These are phyloP conservation scores for Drosophila neutralis DNA, from an alignment of 2,888 invertebrate species.

Conservation along the genomic window DNA sequence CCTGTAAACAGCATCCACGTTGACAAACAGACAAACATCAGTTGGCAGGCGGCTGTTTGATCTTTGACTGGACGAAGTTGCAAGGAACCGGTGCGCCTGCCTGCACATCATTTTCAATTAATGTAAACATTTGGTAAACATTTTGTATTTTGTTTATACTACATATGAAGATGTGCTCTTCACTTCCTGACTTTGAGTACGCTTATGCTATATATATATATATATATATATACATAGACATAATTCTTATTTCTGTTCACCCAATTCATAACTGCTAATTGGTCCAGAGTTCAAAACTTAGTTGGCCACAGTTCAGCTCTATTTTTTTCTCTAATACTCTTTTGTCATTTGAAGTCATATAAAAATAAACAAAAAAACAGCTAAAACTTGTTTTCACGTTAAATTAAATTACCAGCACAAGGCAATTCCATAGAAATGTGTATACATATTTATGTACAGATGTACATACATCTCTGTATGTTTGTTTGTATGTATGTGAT, in stretches of 20 bases:
- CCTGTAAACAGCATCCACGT: slow-evolving; percentile 67
- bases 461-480: slow-evolving; percentile 24
- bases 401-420: slow-evolving; percentile 75
- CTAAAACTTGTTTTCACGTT: slow-evolving; percentile 72
- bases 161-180: slow-evolving; percentile 11
- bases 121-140: slow-evolving; percentile 58
- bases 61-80: slow-evolving; percentile 42
- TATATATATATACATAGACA: neutral
- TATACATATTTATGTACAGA: slow-evolving; percentile 18
- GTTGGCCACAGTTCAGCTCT: slow-evolving; percentile 47
- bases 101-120: slow-evolving; percentile 36
- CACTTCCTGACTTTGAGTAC: slow-evolving; percentile 28
- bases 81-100: slow-evolving; percentile 17
- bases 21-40: slow-evolving; percentile 63
- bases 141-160: slow-evolving; percentile 51
- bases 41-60: slow-evolving; percentile 64
- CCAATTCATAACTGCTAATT: slow-evolving; percentile 60
- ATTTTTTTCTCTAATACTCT: slow-evolving; percentile 32
- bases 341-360: slow-evolving; percentile 55
- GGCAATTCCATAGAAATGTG: slow-evolving; percentile 68
- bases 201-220: neutral
- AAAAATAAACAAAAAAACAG: slow-evolving; percentile 23
- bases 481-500: slow-evolving; percentile 17
- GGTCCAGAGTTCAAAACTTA: slow-evolving; percentile 57
- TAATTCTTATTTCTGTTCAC: slow-evolving; percentile 26